Conservation (phyloP, 2,113 vertebrate genomes). For the Turdus rufiventris region DNA sequence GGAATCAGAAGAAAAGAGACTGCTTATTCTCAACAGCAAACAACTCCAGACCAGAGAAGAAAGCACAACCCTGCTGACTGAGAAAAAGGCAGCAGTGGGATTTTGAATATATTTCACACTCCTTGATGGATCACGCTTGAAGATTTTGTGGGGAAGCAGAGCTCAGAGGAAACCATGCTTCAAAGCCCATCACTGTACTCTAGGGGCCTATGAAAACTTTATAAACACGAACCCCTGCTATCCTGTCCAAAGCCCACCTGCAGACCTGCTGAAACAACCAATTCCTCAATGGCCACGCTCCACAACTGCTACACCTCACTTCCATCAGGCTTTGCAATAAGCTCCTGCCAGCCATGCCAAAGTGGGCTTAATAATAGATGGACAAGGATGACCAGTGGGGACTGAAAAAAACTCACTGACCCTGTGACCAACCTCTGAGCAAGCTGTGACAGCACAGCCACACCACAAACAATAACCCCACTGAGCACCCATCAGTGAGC, state of each 20-base stretch:
- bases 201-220: background rate
- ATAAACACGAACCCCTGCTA: background rate
- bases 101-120: constrained; percentile 37
- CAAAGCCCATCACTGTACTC: background rate
- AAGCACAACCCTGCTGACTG: constrained; percentile 30
- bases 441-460: background rate
- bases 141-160: background rate
- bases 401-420: background rate
- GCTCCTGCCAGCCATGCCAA: background rate
- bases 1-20: constrained; percentile 29
- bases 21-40: constrained; percentile 56
- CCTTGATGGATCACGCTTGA: constrained; percentile 23
- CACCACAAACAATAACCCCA: rapidly evolving
- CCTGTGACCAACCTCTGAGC: background rate
- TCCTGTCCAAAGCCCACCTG: background rate
- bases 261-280: background rate
- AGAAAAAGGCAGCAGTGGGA: constrained; percentile 38
- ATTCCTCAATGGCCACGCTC: background rate
- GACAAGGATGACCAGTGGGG: background rate
- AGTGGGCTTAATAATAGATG: background rate
- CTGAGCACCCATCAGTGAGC: rapidly evolving
- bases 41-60: constrained; percentile 21
- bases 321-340: background rate
- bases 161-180: background rate
- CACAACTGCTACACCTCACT: rapidly evolving